Evolutionary conservation across 2,888 invertebrate species (phyloP), one percentile per base, ranked within the genome.

Genomic region (Sialis lutaria): DNA sequence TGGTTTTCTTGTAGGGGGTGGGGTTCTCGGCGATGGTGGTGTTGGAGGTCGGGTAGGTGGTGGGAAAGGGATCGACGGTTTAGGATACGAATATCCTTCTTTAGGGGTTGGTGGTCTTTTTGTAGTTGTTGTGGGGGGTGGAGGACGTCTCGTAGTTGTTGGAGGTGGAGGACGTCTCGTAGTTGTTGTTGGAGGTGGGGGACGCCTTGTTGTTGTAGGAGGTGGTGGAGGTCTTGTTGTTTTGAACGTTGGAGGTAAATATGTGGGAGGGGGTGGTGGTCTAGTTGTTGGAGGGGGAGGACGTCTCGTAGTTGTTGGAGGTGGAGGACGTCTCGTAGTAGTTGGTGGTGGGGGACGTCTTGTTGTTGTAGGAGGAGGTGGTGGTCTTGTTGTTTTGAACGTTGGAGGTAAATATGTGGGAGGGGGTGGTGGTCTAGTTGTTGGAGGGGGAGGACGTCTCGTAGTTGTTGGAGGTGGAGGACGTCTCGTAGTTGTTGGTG

Each of bases 61-160:
- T 42, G 34, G 30, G 12, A 45, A 35, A 6, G 46, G 46, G 42
- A 42, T 46, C 10, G 46, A 41, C 12, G 46, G 46, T 42, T 31
- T 40, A 7, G 46, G 46, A 34, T 46, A 46, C 1, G 9, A 33
- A 22, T 46, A 46, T 10, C 46, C 46, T 33, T 46, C 41, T 22
- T 42, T 40, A 7, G 41, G 42, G 5, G 43, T 31, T 32, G 32
- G 22, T n/a, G 43, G 32, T 8, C 32, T 31, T 22, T 4, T 22
- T 4, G 22, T 22, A 22, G 22, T 22, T 22, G 22, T 22, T 22
- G 22, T n/a, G n/a, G n/a, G 2, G 2, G 22, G 22, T 2, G 22
- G 22, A 22, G 2, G 10, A 9, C 10, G 6, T 2, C 32, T 31
- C 5, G 43, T n/a, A n/a, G n/a, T n/a, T n/a, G n/a, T n/a, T 31